Percentiles rank a stretch among this genome's conserved stretches.
Evolutionary conservation across 2,113 vertebrate genomes (phyloP).

Genomic region (Pristiophorus japonicus): DNA sequence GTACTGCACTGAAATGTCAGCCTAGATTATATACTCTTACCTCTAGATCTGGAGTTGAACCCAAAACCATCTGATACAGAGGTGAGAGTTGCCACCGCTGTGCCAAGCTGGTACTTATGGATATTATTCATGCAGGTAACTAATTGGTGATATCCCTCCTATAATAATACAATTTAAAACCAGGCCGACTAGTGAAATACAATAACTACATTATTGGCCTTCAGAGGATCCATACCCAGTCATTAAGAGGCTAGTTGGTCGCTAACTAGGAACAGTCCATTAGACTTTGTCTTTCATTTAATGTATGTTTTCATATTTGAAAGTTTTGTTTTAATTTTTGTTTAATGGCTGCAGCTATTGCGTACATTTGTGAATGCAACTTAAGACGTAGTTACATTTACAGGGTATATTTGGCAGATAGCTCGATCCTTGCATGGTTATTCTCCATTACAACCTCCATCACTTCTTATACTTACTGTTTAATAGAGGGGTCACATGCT

Average conservation of each 20-base stretch:
- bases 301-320: constrained; percentile 17
- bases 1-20: background rate
- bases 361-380: constrained; percentile 36
- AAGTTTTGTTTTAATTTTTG: constrained; percentile 14
- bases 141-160: background rate
- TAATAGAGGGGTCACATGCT: constrained; percentile 39
- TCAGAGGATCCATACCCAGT: background rate
- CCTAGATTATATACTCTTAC: background rate
- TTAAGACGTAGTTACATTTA: constrained; percentile 10
- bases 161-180: background rate
- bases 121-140: background rate
- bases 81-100: background rate
- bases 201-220: background rate
- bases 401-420: background rate
- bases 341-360: constrained; percentile 20
- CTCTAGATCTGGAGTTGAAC: background rate
- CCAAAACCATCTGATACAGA: background rate
- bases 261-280: background rate
- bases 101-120: background rate
- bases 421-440: background rate
- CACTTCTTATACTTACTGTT: constrained; percentile 45
- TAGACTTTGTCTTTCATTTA: constrained; percentile 20
- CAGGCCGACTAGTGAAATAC: background rate
- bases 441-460: background rate
- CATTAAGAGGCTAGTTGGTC: background rate